Percentiles rank a stretch among this genome's conserved stretches.
Conservation (phyloP, 2,797 vertebrate genomes). For the Hydrophis major region DNA sequence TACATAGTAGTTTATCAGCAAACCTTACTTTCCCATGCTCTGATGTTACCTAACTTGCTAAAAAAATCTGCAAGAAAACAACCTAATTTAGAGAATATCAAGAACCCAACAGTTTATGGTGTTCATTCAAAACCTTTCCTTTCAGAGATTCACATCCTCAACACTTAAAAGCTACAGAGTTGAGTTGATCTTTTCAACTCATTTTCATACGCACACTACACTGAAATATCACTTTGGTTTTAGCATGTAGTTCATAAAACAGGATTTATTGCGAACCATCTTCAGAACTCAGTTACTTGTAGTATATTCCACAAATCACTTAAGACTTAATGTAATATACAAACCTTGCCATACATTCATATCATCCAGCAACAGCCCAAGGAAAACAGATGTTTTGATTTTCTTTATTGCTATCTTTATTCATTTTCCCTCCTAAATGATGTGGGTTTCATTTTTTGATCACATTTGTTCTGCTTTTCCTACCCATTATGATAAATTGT, state of each 20-base stretch:
- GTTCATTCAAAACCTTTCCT: background rate
- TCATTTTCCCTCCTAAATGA: background rate
- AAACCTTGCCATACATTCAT: background rate
- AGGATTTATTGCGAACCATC: background rate
- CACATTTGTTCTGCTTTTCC: background rate
- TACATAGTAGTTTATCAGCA: background rate
- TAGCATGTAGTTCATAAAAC: background rate
- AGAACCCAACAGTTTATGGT: background rate
- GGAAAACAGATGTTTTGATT: background rate
- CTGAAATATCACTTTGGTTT: background rate
- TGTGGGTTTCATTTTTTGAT: background rate
- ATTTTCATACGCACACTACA: background rate
- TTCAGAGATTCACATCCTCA: background rate
- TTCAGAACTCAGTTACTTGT: background rate
- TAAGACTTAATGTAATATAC: background rate
- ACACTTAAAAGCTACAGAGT: background rate
- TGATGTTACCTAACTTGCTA: background rate
- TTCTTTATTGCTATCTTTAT: background rate
- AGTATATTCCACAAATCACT: background rate
- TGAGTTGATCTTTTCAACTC: background rate
- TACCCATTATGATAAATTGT: background rate
- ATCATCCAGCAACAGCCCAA: background rate
- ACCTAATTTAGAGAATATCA: background rate
- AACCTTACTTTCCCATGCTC: background rate
- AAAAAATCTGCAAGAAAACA: background rate